These are phyloP conservation scores for Pterocles gutturalis DNA, from an alignment of 2,113 vertebrate genomes.

Conservation along the genomic window DNA sequence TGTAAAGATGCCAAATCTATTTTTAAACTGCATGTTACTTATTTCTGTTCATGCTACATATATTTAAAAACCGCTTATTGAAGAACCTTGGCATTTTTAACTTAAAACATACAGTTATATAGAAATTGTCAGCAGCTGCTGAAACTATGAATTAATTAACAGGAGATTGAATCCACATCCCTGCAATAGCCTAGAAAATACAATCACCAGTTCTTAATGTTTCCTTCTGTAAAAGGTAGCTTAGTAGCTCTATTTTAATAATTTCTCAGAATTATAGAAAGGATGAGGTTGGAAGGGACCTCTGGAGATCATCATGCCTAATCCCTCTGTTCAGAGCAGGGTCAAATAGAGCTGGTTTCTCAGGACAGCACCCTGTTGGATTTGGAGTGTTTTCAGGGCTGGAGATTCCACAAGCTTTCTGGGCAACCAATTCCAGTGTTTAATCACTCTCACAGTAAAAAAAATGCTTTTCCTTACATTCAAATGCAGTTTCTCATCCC, in stretches of 20 bases:
- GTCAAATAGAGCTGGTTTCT: background rate
- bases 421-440: background rate
- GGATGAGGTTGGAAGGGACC: background rate
- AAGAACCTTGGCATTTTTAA: background rate
- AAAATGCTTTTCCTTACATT: fast-evolving
- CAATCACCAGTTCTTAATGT: background rate
- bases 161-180: background rate
- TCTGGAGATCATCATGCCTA: background rate
- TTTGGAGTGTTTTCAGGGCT: background rate
- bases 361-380: background rate
- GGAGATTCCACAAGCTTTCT: background rate
- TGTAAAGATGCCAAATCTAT: background rate
- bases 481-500: background rate
- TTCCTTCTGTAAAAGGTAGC: background rate
- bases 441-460: background rate
- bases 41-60: background rate
- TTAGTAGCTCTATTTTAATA: background rate
- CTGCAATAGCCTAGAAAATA: background rate
- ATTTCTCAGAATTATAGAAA: background rate
- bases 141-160: background rate
- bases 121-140: background rate
- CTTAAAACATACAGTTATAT: background rate
- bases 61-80: background rate
- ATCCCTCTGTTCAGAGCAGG: background rate
- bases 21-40: background rate